Evolutionary conservation across 2,797 vertebrate species (phyloP).

Genomic region (Microcaecilia unicolor): DNA sequence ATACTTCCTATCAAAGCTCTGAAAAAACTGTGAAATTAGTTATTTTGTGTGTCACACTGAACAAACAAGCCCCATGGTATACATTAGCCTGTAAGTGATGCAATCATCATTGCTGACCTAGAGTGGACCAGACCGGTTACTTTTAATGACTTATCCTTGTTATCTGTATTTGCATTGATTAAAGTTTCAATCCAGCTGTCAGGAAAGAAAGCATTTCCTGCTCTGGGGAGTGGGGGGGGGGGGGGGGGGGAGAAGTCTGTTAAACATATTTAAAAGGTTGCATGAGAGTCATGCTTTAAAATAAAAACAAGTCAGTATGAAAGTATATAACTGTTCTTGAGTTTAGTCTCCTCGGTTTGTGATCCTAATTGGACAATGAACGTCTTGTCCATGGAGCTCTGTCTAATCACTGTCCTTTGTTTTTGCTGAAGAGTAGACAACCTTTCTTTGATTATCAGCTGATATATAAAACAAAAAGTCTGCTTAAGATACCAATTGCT

Average conservation of each 20-base stretch:
- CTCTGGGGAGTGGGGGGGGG: too few species aligned
- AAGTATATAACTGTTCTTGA: constrained; percentile 22
- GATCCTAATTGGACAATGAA: not conserved
- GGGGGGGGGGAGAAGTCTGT: too few species aligned
- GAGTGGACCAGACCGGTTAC: too few species aligned
- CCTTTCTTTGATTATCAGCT: constrained; percentile 11
- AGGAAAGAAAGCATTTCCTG: not conserved
- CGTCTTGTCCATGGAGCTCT: too few species aligned
- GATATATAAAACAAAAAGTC: constrained; percentile 7
- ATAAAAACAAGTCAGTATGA: not conserved
- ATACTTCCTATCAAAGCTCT: constrained; percentile 4
- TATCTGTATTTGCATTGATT: not conserved
- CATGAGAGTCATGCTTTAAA: not conserved
- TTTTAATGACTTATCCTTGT: too few species aligned
- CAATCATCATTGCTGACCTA: constrained; percentile 28
- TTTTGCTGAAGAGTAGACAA: not conserved
- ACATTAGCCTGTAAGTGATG: constrained; percentile 27
- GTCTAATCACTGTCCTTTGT: constrained; percentile 4
- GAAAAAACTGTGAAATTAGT: constrained; percentile 8
- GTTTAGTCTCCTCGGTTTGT: not conserved
- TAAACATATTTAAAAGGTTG: too few species aligned
- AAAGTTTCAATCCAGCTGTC: not conserved
- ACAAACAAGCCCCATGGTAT: constrained; percentile 19
- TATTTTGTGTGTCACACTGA: constrained; percentile 24
- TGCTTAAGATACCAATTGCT: not conserved